A percentile compares a stretch with the other conserved stretches of the same genome.
Evolutionary conservation across 2,888 invertebrate species (phyloP).

Genomic region (Athripsodes cinereus): DNA sequence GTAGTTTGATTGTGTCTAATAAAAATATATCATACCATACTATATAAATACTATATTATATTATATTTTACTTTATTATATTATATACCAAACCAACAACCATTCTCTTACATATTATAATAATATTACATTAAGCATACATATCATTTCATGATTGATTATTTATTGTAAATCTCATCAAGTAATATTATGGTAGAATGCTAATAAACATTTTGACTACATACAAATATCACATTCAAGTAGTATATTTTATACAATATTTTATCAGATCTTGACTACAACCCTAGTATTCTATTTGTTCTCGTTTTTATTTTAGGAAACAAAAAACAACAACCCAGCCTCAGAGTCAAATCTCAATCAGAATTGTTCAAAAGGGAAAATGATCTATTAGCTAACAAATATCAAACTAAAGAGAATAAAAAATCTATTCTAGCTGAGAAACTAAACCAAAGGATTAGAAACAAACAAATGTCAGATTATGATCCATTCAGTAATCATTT

Average conservation of each 20-base stretch:
- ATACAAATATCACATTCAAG: too few relatives aligned
- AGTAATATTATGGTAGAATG: not conserved
- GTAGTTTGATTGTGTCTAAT: conserved; percentile 16
- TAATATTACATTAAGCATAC: too few relatives aligned
- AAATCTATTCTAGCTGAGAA: not conserved
- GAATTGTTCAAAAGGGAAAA: not conserved
- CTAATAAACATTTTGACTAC: too few relatives aligned
- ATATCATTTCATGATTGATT: too few relatives aligned
- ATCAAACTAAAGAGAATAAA: not conserved
- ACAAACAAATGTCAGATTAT: not conserved
- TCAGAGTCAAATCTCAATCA: not conserved
- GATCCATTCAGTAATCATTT: not conserved
- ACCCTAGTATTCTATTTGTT: too few relatives aligned
- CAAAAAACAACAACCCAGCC: not conserved
- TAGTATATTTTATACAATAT: too few relatives aligned
- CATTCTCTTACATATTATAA: too few relatives aligned
- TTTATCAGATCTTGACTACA: too few relatives aligned
- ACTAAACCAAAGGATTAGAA: not conserved
- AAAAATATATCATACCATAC: not conserved
- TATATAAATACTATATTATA: conserved; percentile 2
- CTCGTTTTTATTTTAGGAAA: not conserved
- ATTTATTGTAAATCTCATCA: not conserved
- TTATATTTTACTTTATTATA: not conserved
- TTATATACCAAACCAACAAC: too few relatives aligned
- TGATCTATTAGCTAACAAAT: not conserved